A percentile compares a stretch with the other conserved stretches of the same genome.
phyloP scores from a whole-genome alignment of 2,113 vertebrate genomes.

The Austrofundulus limnaeus region DNA sequence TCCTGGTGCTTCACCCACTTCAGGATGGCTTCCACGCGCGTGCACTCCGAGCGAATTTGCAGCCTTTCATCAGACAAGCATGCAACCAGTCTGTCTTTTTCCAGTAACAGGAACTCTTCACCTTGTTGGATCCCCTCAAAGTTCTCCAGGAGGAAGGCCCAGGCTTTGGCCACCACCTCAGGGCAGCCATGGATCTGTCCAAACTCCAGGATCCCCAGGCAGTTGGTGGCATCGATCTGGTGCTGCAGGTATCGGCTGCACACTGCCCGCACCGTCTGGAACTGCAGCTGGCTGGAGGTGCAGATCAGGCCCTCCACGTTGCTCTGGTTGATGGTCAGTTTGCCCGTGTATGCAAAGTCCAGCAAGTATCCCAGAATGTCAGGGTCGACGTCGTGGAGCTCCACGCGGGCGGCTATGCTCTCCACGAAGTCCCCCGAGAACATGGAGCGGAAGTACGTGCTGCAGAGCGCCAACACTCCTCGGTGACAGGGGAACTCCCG shows the following conservation, averaged over 20 bases:
- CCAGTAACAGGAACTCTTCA: constrained; percentile 90
- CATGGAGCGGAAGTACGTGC: constrained; percentile 93
- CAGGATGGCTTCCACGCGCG: constrained; percentile 85
- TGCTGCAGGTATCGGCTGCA: constrained; percentile 95
- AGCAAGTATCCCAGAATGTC: constrained; percentile 79
- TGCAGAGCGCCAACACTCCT: constrained; percentile 90
- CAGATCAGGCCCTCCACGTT: constrained; percentile 89
- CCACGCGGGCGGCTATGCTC: constrained; percentile 88
- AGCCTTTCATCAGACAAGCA: constrained; percentile 87
- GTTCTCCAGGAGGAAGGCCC: constrained; percentile 92
- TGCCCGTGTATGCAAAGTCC: constrained; percentile 93
- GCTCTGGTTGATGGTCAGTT: constrained; percentile 90
- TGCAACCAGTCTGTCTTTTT: constrained; percentile 81
- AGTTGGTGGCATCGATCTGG: constrained; percentile 93
- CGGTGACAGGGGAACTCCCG: constrained; percentile 95
- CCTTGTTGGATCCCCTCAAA: constrained; percentile 88
- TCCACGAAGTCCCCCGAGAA: constrained; percentile 92
- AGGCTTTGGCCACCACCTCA: constrained; percentile 91
- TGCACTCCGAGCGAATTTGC: constrained; percentile 85
- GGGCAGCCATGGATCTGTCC: constrained; percentile 90
- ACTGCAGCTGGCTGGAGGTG: constrained; percentile 89
- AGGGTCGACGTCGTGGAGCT: constrained; percentile 88
- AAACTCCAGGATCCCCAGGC: constrained; percentile 94
- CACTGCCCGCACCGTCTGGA: constrained; percentile 86
- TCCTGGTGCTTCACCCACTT: constrained; percentile 87